Base-by-base conservation (phyloP, 2,113 vertebrate genomes). In the Spheniscus mendiculus region DNA sequence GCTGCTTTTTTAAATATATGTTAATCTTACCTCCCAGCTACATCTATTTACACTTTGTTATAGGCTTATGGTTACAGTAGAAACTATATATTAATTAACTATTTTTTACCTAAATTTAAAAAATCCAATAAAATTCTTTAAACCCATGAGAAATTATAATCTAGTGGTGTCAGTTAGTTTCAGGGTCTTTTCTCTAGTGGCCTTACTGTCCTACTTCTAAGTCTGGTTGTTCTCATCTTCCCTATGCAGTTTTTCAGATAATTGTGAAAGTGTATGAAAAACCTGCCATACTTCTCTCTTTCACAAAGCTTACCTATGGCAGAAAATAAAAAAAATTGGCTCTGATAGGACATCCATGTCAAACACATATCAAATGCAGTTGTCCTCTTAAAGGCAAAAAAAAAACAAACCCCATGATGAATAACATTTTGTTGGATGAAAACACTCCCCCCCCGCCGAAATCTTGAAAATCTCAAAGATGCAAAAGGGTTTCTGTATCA, bases 61-160 rank as follows among this genome's bases (percentile, higher is more conserved):
- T 67, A 93, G 92, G 85, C 76, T 90, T 90, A 78, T 89, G 86
- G 83, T 85, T 93, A 87, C 93, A 90, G 86, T 87, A 91, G 93
- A 95, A 97, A 97, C 77, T 89, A 93, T 78, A 79, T 95, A 92
- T 86, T 95, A 96, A 93, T 95, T 95, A 92, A 94, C 72, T 70
- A 40, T 87, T 89, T 95, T 95, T 80, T 45, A 81, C 42, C 10
- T 62, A 55, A 89, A 93, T 96, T 92, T 82, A 23, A 65, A 96
- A 96, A 94, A 95, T 80, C 69, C 78, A 95, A 79, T 95, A 94
- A 72, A 93, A 67, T 82, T 93, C 73, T 93, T 91, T 85, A 83
- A 96, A 96, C 67, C 66, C 58, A 66, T 55, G 44, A 94, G 77
- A 91, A 96, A 93, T 15, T 10, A 66, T 77, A 78, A 52, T 67